Percentiles rank a stretch among this genome's conserved stretches.
Conservation (phyloP, 2,888 invertebrate species). For the Andrena bicolor region DNA sequence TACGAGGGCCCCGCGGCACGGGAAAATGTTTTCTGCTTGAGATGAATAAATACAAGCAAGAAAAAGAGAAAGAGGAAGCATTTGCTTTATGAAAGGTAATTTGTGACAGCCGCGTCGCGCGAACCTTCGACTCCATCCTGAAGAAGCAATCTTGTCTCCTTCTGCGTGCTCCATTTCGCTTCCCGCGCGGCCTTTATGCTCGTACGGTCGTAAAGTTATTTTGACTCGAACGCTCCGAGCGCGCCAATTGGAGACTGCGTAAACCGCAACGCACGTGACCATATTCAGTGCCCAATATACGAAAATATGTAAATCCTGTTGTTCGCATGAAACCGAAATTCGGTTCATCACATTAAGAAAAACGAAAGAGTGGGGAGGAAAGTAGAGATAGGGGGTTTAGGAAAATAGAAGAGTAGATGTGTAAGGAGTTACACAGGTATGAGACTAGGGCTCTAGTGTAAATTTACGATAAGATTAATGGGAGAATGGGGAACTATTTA, state of each 20-base stretch:
- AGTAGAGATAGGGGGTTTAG: neutral
- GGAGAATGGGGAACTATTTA: too few species aligned
- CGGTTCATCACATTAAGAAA: neutral
- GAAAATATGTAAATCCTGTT: neutral
- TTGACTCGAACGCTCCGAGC: conserved; percentile 48
- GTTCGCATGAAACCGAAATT: neutral
- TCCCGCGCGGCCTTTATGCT: conserved; percentile 10
- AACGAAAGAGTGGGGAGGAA: neutral
- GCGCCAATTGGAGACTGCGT: neutral
- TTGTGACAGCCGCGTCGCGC: conserved; percentile 54
- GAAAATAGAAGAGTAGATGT: neutral
- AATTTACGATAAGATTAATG: too few species aligned
- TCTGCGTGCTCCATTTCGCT: conserved; percentile 4
- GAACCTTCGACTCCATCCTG: conserved; percentile 19
- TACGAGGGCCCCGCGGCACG: neutral
- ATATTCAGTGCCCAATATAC: neutral
- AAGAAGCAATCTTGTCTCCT: conserved; percentile 33
- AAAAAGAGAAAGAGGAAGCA: conserved; percentile 25
- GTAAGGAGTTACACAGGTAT: neutral
- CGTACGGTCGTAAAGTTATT: conserved; percentile 63
- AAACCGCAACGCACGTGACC: neutral
- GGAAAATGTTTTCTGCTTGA: conserved; percentile 29
- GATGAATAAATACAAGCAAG: conserved; percentile 47
- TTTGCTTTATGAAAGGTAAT: conserved; percentile 58
- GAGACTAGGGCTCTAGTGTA: too few species aligned